Conservation (phyloP, 2,888 invertebrate genomes). For the Drosophila koepferae region DNA sequence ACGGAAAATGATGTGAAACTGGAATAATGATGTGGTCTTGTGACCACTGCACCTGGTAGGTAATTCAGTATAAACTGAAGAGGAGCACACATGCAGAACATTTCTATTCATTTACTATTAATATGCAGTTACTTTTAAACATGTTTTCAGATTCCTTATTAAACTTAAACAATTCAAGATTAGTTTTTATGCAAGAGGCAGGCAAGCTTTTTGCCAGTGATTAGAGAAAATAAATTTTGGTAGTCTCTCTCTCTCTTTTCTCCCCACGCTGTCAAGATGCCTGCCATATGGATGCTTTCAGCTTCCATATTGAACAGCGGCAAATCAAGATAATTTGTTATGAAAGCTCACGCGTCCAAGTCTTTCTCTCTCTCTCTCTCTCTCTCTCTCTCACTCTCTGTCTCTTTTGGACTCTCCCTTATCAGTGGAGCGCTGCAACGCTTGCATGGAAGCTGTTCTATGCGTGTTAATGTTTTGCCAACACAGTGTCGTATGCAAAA, state of each 20-base stretch:
- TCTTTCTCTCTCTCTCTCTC: background rate
- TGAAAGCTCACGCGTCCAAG: too few relatives aligned
- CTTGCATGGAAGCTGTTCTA: background rate
- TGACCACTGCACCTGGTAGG: background rate
- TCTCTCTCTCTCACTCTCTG: background rate
- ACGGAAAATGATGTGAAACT: background rate
- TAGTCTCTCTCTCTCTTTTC: too few relatives aligned
- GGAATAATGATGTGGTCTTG: too few relatives aligned
- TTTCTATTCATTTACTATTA: too few relatives aligned
- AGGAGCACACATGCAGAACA: background rate
- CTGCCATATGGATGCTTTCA: background rate
- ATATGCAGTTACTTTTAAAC: too few relatives aligned
- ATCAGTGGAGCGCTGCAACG: background rate
- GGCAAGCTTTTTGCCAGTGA: too few relatives aligned
- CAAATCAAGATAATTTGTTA: background rate
- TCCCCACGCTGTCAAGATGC: too few relatives aligned
- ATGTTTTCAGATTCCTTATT: too few relatives aligned
- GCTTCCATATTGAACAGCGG: background rate
- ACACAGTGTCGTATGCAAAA: constrained; percentile 69
- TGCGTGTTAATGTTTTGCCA: constrained; percentile 74
- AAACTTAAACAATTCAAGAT: too few relatives aligned
- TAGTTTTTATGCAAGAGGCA: too few relatives aligned
- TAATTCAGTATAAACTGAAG: background rate
- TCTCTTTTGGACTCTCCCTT: too few relatives aligned
- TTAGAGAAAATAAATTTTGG: too few relatives aligned